phyloP scores from a whole-genome alignment of 2,797 vertebrate genomes.

The Ctenosaura bakeri region DNA sequence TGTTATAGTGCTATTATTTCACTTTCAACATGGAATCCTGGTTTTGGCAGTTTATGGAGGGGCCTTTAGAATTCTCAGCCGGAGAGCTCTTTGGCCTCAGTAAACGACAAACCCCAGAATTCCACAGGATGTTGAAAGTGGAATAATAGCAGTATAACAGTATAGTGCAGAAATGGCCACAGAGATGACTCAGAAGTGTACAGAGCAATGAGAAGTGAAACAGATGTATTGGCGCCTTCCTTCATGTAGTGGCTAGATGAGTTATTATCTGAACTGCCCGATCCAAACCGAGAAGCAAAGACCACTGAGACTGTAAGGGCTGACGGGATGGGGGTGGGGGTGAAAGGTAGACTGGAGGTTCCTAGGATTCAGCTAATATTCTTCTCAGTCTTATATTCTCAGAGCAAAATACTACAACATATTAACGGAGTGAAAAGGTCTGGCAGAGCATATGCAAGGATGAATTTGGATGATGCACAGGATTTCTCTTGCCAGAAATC shows the following conservation, averaged over 20 bases:
- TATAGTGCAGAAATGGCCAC: not conserved
- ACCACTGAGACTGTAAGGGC: not conserved
- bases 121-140: too few species aligned
- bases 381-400: too few species aligned
- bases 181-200: not conserved
- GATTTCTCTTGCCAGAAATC: not conserved
- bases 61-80: too few species aligned
- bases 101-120: too few species aligned
- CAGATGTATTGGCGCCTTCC: not conserved
- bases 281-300: not conserved
- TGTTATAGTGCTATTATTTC: too few species aligned
- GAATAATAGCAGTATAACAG: too few species aligned
- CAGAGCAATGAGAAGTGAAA: not conserved
- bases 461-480: not conserved
- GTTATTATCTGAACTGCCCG: not conserved
- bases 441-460: not conserved
- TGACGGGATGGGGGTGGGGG: too few species aligned
- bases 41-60: too few species aligned
- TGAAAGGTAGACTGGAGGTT: not conserved
- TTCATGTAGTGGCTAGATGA: not conserved
- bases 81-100: too few species aligned
- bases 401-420: not conserved
- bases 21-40: too few species aligned
- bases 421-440: not conserved
- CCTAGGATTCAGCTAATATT: not conserved